phyloP scores from a whole-genome alignment of 2,888 invertebrate species.

The Oasisia sp. region DNA sequence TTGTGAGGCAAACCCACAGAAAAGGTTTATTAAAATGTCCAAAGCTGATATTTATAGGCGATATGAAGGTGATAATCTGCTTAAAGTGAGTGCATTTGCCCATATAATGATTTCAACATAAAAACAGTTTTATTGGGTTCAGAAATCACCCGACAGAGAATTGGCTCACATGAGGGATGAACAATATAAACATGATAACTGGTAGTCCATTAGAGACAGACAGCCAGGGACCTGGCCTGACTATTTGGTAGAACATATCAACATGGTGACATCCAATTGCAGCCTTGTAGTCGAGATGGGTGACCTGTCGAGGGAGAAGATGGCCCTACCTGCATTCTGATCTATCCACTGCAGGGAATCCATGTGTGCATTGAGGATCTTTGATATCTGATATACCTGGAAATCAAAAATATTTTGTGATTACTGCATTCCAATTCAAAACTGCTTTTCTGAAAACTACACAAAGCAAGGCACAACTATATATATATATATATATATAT shows the following conservation, averaged over 20 bases:
- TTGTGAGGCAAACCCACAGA: not conserved
- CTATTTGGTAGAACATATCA: not conserved
- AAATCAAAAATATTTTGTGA: conserved; percentile 53
- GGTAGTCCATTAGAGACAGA: not conserved
- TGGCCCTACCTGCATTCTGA: conserved; percentile 74
- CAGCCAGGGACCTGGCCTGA: not conserved
- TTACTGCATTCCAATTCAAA: not conserved
- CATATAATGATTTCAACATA: not conserved
- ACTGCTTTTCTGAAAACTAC: conserved; percentile 18
- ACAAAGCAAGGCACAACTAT: no score
- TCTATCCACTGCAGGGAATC: conserved; percentile 96
- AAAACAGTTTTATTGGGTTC: not conserved
- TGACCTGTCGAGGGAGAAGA: not conserved
- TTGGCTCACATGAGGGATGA: not conserved
- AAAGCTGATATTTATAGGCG: not conserved
- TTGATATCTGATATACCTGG: conserved; percentile 89
- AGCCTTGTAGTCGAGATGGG: not conserved
- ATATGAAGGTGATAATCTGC: not conserved
- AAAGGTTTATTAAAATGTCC: not conserved
- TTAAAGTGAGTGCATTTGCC: not conserved
- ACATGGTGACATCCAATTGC: not conserved
- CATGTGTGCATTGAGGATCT: conserved; percentile 95
- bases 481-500: no score
- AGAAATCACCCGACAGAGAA: not conserved
- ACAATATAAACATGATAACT: not conserved